phyloP scores from a whole-genome alignment of 2,113 vertebrate genomes.

The Gymnocephalus cernua region DNA sequence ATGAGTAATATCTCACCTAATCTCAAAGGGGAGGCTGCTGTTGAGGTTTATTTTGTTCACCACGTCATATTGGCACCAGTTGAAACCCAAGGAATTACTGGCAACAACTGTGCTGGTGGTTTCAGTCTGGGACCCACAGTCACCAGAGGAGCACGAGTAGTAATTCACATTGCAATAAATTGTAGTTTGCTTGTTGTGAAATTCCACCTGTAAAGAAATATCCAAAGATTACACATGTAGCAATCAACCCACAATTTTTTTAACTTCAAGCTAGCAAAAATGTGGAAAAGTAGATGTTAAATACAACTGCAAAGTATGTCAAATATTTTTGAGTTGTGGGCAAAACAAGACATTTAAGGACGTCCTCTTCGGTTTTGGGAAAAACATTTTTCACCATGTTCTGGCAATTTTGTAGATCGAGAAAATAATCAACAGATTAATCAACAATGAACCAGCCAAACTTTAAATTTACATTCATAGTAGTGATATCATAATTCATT shows the following conservation, averaged over 20 bases:
- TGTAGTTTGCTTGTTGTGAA: constrained; percentile 41
- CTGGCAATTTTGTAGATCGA: too few species aligned
- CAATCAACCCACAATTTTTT: background rate
- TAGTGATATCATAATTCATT: background rate
- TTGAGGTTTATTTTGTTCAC: constrained; percentile 18
- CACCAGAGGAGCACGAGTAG: background rate
- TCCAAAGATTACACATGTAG: background rate
- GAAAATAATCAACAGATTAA: too few species aligned
- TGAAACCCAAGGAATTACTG: background rate
- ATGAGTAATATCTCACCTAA: constrained; percentile 48
- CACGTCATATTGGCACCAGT: constrained; percentile 55
- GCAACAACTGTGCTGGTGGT: fast-evolving
- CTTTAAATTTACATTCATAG: background rate
- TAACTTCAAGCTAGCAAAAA: background rate
- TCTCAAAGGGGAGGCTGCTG: constrained; percentile 62
- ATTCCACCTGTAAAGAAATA: constrained; percentile 55
- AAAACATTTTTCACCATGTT: too few species aligned
- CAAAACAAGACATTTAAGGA: too few species aligned
- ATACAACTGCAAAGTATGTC: too few species aligned
- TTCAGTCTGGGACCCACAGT: constrained; percentile 39
- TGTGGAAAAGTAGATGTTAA: too few species aligned
- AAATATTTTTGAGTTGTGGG: too few species aligned
- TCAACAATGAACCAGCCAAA: background rate
- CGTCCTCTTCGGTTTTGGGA: too few species aligned
- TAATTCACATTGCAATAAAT: background rate